phyloP scores from a whole-genome alignment of 2,797 vertebrate genomes.

The Vireo griseus region DNA sequence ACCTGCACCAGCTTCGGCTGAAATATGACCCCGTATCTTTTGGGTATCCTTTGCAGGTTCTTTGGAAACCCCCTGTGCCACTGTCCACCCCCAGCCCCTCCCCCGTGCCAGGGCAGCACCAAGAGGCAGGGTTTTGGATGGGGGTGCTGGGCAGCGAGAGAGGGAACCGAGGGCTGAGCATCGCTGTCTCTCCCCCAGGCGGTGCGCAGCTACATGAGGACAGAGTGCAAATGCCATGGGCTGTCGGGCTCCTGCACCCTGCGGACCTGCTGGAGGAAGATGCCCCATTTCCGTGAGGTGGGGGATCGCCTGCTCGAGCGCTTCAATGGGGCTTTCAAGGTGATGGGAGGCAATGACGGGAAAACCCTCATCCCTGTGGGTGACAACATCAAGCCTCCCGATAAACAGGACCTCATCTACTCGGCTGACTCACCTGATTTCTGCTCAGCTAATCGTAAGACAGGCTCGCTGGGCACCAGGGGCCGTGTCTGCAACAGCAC shows the following conservation, averaged over 20 bases:
- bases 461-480: constrained; percentile 89
- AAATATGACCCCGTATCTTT: background rate
- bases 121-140: background rate
- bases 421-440: constrained; percentile 95
- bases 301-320: constrained; percentile 91
- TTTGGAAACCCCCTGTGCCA: background rate
- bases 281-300: constrained; percentile 95
- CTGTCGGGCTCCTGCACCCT: constrained; percentile 95
- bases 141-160: background rate
- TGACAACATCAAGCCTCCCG: constrained; percentile 92
- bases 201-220: constrained; percentile 94
- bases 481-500: constrained; percentile 95
- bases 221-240: constrained; percentile 97
- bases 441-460: constrained; percentile 93
- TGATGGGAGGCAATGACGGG: constrained; percentile 96
- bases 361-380: constrained; percentile 94
- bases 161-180: background rate
- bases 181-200: constrained; percentile 73
- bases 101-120: background rate
- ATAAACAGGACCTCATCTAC: constrained; percentile 94
- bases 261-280: constrained; percentile 97
- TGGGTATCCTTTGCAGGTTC: background rate
- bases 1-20: background rate
- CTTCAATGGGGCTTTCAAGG: constrained; percentile 95
- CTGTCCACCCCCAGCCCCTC: background rate